A percentile compares a stretch with the other conserved stretches of the same genome.
Evolutionary conservation across 2,888 invertebrate species (phyloP).

Genomic region (Callosobruchus maculatus): DNA sequence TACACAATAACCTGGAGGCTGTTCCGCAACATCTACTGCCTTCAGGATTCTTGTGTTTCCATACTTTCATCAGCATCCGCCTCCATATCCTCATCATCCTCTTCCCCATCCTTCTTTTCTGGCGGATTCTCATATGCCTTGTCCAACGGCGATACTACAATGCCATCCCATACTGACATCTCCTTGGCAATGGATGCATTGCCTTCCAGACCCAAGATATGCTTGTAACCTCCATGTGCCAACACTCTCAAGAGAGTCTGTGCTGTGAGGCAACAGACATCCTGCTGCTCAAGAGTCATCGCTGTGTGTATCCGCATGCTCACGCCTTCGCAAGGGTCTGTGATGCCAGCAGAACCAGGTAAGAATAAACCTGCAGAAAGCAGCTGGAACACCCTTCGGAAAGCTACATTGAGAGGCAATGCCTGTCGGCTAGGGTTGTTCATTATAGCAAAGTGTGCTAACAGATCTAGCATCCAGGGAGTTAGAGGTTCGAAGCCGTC

Average conservation of each 20-base stretch:
- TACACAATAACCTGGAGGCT: background rate
- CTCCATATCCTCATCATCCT: conserved; percentile 66
- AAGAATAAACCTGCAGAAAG: conserved; percentile 92
- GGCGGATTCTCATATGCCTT: conserved; percentile 84
- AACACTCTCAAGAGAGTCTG: conserved; percentile 89
- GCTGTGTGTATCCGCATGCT: conserved; percentile 87
- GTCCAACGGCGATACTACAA: conserved; percentile 92
- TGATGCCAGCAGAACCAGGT: conserved; percentile 88
- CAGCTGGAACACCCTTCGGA: conserved; percentile 77
- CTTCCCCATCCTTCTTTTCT: conserved; percentile 71
- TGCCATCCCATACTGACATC: conserved; percentile 96
- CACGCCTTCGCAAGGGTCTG: conserved; percentile 91
- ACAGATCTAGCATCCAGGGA: conserved; percentile 94
- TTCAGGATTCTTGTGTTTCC: conserved; percentile 47
- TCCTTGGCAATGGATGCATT: conserved; percentile 62
- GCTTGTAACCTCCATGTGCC: conserved; percentile 90
- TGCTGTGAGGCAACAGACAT: conserved; percentile 88
- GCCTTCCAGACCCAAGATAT: conserved; percentile 71
- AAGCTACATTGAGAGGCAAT: conserved; percentile 87
- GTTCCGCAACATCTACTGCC: background rate
- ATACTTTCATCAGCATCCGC: conserved; percentile 57
- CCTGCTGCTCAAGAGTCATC: conserved; percentile 87
- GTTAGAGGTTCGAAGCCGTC: conserved; percentile 86
- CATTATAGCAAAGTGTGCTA: conserved; percentile 95
- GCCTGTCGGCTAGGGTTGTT: conserved; percentile 93